Conservation (phyloP, 2,888 invertebrate species). For the Bibio marci region DNA sequence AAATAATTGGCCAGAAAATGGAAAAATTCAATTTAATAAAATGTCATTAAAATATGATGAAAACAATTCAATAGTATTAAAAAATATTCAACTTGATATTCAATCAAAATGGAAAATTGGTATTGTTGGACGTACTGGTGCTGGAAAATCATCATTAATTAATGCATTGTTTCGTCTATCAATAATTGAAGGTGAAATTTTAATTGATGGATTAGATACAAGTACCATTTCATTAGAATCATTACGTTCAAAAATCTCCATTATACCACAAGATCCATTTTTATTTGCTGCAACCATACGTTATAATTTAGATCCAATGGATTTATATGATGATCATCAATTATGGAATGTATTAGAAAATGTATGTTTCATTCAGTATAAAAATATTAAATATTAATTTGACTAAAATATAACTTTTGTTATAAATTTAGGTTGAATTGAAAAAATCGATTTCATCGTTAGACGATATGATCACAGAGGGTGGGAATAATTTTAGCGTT, state of each 20-base stretch:
- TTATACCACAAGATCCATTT: conserved; percentile 39
- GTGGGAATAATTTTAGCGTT: conserved; percentile 39
- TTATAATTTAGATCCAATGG: conserved; percentile 45
- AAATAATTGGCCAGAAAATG: conserved; percentile 48
- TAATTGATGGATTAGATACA: conserved; percentile 46
- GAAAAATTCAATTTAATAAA: conserved; percentile 36
- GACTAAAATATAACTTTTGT: no score
- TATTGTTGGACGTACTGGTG: no score
- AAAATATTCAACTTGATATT: conserved; percentile 48
- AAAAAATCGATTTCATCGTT: conserved; percentile 35
- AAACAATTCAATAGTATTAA: conserved; percentile 47
- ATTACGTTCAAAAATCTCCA: conserved; percentile 34
- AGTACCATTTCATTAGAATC: conserved; percentile 32
- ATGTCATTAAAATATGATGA: conserved; percentile 41
- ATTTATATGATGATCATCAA: conserved; percentile 30
- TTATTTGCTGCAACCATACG: conserved; percentile 41
- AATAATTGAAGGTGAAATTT: conserved; percentile 43
- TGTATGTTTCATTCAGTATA: conserved; percentile 45
- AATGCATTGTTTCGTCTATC: conserved; percentile 62
- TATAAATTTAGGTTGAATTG: conserved; percentile 50
- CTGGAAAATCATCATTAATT: conserved; percentile 66
- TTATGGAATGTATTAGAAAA: conserved; percentile 39
- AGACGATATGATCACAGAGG: conserved; percentile 34
- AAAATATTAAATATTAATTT: no score
- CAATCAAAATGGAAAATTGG: conserved; percentile 53